These are phyloP conservation scores for Ctenopoma kingsleyae DNA, from an alignment of 2,797 vertebrate species.

Conservation along the genomic window DNA sequence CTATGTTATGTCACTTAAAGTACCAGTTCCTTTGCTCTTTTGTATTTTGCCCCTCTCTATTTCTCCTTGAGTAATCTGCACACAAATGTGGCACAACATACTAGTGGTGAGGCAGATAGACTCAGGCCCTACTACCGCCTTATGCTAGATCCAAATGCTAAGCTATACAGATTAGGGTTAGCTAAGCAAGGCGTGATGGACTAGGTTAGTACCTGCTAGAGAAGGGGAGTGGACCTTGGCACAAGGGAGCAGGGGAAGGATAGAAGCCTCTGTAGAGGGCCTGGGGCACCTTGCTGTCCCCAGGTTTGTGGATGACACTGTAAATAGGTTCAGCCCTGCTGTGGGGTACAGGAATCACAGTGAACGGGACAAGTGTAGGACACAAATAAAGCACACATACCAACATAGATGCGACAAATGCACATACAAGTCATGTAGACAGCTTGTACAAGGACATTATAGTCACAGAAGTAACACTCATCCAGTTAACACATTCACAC, in stretches of 20 bases:
- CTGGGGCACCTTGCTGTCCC: conserved; percentile 85
- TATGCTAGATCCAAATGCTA: conserved; percentile 56
- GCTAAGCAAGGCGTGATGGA: conserved; percentile 80
- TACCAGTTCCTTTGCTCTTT: conserved; percentile 9
- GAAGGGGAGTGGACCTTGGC: conserved; percentile 86
- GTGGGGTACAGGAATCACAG: conserved; percentile 89
- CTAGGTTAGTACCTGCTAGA: conserved; percentile 89
- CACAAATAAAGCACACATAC: conserved; percentile 77
- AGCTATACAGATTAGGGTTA: conserved; percentile 70
- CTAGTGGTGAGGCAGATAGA: conserved; percentile 42
- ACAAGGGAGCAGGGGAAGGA: conserved; percentile 84
- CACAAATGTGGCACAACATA: conserved; percentile 33
- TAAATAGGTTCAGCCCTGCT: conserved; percentile 88
- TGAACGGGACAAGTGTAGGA: conserved; percentile 85
- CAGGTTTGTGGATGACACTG: conserved; percentile 90
- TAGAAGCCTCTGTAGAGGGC: conserved; percentile 86
- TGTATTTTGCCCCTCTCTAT: conserved; percentile 18
- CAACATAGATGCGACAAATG: conserved; percentile 78
- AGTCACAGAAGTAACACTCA: conserved; percentile 56
- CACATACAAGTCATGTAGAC: conserved; percentile 78
- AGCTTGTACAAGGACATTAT: conserved; percentile 76
- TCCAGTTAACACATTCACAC: conserved; percentile 51
- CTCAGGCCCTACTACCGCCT: conserved; percentile 48
- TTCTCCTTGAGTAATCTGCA: conserved; percentile 36
- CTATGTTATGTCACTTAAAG: conserved; percentile 10